These are phyloP conservation scores for Rhagoletis pomonella DNA, from an alignment of 1,140 invertebrate genomes.

Conservation along the genomic window DNA sequence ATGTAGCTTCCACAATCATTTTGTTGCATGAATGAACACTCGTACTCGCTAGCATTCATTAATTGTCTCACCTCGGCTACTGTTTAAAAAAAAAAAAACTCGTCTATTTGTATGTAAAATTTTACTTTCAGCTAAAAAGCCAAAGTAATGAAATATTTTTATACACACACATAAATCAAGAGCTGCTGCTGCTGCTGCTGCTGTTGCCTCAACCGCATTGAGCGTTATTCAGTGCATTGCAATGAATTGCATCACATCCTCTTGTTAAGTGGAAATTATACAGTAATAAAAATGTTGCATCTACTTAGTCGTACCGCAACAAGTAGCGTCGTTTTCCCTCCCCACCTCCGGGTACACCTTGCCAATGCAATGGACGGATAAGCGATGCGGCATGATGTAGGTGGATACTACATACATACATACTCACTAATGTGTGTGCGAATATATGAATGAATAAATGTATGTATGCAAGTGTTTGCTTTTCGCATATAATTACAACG, in stretches of 20 bases:
- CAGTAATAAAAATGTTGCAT: constrained; percentile 51
- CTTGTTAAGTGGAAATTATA: constrained; percentile 52
- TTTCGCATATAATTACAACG: constrained; percentile 18
- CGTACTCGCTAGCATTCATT: constrained; percentile 6
- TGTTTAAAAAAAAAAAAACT: neutral
- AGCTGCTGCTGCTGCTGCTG: neutral
- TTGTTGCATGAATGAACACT: constrained; percentile 8
- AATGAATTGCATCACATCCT: constrained; percentile 45
- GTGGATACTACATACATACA: neutral
- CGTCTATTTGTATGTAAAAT: constrained; percentile 12
- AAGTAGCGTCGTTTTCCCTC: neutral
- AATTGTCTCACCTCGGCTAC: constrained; percentile 30
- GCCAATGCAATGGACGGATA: neutral
- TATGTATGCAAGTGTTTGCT: constrained; percentile 15
- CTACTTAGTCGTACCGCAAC: constrained; percentile 39
- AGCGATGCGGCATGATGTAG: constrained; percentile 16
- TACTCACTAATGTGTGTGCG: neutral
- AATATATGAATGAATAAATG: constrained; percentile 23
- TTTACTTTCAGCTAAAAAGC: constrained; percentile 38
- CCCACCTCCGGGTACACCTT: neutral
- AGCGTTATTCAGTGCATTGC: constrained; percentile 32
- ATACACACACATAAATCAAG: constrained; percentile 34
- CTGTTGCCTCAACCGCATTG: neutral
- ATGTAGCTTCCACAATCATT: neutral
- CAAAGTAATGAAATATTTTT: constrained; percentile 25